Conservation (phyloP, 2,888 invertebrate species). For the Glaucopsyche alexis region DNA sequence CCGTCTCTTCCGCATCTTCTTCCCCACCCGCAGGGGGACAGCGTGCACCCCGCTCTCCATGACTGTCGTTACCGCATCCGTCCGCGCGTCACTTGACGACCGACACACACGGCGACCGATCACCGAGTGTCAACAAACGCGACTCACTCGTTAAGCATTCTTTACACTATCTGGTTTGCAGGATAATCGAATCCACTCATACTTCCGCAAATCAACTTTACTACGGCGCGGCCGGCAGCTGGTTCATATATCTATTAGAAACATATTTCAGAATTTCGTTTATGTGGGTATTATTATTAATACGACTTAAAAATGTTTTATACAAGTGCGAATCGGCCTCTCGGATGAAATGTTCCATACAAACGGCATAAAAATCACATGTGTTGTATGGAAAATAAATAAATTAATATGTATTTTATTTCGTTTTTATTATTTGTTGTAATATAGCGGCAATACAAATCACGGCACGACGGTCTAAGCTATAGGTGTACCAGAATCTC, state of each 20-base stretch:
- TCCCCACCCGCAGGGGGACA: conserved; percentile 83
- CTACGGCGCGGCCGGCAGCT: not conserved
- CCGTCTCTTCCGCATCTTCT: conserved; percentile 88
- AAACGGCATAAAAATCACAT: no score
- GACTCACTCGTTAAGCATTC: not conserved
- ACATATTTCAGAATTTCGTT: not conserved
- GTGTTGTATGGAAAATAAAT: no score
- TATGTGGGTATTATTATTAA: no score
- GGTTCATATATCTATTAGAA: not conserved
- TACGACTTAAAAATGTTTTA: no score
- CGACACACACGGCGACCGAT: conserved; percentile 49
- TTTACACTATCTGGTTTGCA: not conserved
- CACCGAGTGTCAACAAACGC: not conserved
- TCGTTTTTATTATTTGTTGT: no score
- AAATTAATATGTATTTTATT: no score
- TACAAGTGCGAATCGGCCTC: no score
- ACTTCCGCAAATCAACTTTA: not conserved
- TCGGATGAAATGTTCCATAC: no score
- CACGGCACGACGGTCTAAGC: no score
- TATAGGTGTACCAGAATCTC: no score
- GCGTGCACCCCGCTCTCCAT: conserved; percentile 81
- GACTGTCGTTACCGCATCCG: conserved; percentile 61
- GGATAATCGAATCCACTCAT: not conserved
- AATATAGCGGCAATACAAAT: no score
- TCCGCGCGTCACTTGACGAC: conserved; percentile 51